Evolutionary conservation across 2,888 invertebrate genomes (phyloP).

Genomic region (Pseudoips prasinana): DNA sequence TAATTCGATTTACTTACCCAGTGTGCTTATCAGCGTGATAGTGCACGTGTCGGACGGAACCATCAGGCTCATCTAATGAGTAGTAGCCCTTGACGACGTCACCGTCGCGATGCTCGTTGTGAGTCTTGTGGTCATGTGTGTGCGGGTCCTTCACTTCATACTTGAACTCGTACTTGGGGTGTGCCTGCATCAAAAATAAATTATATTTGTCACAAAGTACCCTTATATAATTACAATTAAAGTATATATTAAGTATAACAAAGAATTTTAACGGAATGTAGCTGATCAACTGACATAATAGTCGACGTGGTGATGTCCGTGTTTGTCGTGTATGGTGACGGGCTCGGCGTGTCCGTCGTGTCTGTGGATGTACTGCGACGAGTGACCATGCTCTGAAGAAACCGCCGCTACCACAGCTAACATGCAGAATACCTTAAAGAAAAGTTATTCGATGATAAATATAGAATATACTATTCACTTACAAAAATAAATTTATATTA

Average conservation of each 20-base stretch:
- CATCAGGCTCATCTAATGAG: constrained; percentile 75
- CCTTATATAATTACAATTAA: too few species aligned
- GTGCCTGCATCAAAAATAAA: constrained; percentile 24
- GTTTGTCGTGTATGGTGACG: constrained; percentile 24
- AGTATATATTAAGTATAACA: too few species aligned
- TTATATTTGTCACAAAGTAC: too few species aligned
- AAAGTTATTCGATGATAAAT: too few species aligned
- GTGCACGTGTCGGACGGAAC: constrained; percentile 58
- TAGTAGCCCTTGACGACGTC: constrained; percentile 81
- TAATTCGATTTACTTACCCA: too few species aligned
- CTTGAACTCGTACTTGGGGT: constrained; percentile 55
- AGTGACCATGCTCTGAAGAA: constrained; percentile 50
- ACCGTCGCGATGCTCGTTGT: constrained; percentile 74
- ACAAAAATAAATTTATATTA: too few species aligned
- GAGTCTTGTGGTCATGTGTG: constrained; percentile 78
- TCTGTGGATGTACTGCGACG: constrained; percentile 54
- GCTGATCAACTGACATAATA: constrained; percentile 36
- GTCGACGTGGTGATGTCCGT: constrained; percentile 30
- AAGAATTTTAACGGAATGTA: too few species aligned
- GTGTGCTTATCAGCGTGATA: constrained; percentile 45
- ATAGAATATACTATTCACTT: too few species aligned
- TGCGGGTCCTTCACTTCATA: constrained; percentile 73
- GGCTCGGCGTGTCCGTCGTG: constrained; percentile 34
- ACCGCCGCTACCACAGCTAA: constrained; percentile 27
- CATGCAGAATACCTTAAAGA: constrained; percentile 10